phyloP scores from a whole-genome alignment of 2,113 vertebrate species.

The Rissa tridactyla region DNA sequence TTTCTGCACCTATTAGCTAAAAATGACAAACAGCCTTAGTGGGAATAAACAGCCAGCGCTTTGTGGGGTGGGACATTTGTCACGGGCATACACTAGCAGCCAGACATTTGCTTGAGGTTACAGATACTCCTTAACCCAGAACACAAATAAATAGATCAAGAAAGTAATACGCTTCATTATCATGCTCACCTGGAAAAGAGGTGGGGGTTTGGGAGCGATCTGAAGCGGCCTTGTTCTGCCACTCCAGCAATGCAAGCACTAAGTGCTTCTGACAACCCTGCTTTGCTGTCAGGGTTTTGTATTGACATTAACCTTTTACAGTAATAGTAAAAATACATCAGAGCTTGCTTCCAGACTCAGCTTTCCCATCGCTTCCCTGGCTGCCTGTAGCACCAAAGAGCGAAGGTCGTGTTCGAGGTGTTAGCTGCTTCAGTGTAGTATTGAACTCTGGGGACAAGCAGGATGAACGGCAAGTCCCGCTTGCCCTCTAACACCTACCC shows the following conservation, averaged over 20 bases:
- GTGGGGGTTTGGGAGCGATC: background rate
- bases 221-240: background rate
- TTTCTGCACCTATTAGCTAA: slow-evolving; percentile 27
- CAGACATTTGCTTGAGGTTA: background rate
- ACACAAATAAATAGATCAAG: background rate
- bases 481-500: background rate
- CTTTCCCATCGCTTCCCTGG: background rate
- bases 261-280: background rate
- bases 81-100: background rate
- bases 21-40: background rate
- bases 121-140: background rate
- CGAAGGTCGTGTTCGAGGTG: background rate
- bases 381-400: background rate
- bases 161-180: background rate
- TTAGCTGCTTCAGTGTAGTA: background rate
- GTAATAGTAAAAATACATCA: rapidly evolving
- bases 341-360: background rate
- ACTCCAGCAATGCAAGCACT: rapidly evolving
- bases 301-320: background rate
- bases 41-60: background rate
- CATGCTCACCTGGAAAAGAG: background rate
- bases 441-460: background rate
- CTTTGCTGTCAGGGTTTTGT: background rate
- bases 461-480: background rate
- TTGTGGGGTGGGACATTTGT: background rate